Conservation (phyloP, 2,113 vertebrate genomes). For the Clarias magur region DNA sequence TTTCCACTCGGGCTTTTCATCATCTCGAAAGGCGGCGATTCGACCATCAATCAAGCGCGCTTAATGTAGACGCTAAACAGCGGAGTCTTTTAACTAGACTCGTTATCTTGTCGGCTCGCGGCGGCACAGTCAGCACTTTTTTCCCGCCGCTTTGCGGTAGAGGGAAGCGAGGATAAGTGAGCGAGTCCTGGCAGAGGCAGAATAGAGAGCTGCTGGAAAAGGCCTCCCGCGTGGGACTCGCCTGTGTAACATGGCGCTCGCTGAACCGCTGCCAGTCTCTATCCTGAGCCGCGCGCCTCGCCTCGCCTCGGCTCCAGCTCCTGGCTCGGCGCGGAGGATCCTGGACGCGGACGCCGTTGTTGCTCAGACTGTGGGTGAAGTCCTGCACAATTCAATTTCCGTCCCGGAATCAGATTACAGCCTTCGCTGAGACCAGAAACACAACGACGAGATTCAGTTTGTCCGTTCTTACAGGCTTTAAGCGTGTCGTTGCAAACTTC, state of each 20-base stretch:
- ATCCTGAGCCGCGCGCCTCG: conserved; percentile 20
- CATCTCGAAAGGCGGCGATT: not conserved
- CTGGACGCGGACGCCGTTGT: not conserved
- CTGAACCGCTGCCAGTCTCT: conserved; percentile 54
- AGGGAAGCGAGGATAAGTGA: not conserved
- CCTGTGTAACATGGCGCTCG: conserved; percentile 54
- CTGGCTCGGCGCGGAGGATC: not conserved
- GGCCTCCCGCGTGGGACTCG: conserved; percentile 14
- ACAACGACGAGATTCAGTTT: not conserved
- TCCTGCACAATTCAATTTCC: not conserved
- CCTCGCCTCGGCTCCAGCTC: not conserved
- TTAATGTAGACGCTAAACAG: not conserved
- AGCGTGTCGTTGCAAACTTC: not conserved
- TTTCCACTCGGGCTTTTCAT: conserved; percentile 11
- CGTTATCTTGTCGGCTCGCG: not conserved
- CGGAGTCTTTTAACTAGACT: not conserved
- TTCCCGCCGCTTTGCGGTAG: not conserved
- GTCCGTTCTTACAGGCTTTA: not conserved
- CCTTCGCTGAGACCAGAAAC: not conserved
- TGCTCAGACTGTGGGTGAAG: not conserved
- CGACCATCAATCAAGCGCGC: not conserved
- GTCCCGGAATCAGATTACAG: not conserved
- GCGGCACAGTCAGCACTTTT: not conserved
- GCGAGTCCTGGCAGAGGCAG: not conserved
- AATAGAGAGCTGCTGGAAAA: not conserved